These are phyloP conservation scores for Donacobius atricapilla DNA, from an alignment of 2,113 vertebrate species.

Conservation along the genomic window DNA sequence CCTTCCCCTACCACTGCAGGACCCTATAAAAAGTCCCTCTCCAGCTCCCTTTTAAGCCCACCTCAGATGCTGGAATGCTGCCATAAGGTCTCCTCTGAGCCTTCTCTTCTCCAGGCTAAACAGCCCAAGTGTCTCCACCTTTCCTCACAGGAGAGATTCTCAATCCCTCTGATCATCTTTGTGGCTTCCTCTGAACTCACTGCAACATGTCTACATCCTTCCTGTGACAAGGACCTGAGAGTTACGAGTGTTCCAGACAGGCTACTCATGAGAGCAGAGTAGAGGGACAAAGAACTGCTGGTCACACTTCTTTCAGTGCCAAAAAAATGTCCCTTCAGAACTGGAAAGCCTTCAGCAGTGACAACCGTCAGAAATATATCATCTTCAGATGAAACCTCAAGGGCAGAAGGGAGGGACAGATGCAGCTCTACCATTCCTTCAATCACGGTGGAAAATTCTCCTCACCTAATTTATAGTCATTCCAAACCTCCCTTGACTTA, in stretches of 20 bases:
- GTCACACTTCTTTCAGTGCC: not conserved
- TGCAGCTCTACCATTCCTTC: not conserved
- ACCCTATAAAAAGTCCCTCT: not conserved
- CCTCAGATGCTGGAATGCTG: not conserved
- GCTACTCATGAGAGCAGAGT: not conserved
- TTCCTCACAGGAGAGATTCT: not conserved
- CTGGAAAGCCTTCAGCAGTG: not conserved
- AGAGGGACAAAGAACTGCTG: not conserved
- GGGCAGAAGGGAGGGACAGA: not conserved
- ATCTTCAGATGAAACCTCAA: not conserved
- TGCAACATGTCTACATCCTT: not conserved
- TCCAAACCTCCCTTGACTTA: not conserved
- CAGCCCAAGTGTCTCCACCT: not conserved
- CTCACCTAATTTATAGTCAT: not conserved
- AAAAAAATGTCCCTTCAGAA: not conserved
- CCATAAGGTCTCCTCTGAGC: not conserved
- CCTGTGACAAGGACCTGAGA: not conserved
- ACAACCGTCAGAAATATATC: not conserved
- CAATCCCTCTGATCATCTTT: not conserved
- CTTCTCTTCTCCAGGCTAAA: not conserved
- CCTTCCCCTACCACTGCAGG: too few species aligned
- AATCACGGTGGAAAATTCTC: fast-evolving
- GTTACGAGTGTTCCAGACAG: not conserved
- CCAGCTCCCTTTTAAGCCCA: not conserved
- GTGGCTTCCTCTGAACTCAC: not conserved